These are phyloP conservation scores for Haemorhous mexicanus DNA, from an alignment of 2,113 vertebrate genomes.

Conservation along the genomic window DNA sequence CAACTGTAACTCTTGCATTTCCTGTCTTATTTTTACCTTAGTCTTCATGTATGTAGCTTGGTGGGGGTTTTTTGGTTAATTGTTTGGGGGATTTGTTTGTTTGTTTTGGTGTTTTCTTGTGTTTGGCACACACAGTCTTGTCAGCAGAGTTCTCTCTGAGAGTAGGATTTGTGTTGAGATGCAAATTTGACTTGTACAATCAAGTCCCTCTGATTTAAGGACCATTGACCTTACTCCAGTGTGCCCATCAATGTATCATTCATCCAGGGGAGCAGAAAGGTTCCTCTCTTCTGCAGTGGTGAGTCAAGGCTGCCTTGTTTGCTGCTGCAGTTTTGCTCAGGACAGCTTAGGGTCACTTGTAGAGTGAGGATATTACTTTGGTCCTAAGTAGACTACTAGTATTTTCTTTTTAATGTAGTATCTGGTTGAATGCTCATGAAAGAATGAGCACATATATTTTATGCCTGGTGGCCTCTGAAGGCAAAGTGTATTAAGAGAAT, in stretches of 20 bases:
- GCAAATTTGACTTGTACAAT: background rate
- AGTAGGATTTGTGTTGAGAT: background rate
- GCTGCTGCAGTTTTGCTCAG: background rate
- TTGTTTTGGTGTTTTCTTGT: background rate
- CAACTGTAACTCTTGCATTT: background rate
- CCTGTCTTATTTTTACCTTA: background rate
- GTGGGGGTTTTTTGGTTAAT: background rate
- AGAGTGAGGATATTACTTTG: background rate
- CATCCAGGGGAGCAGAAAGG: background rate
- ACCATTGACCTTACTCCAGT: background rate
- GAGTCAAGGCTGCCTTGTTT: conserved; percentile 9
- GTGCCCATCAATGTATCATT: background rate
- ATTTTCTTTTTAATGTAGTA: background rate
- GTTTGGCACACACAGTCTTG: background rate
- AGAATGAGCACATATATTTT: background rate
- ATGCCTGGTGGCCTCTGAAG: background rate
- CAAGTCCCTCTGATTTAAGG: background rate
- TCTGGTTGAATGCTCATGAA: background rate
- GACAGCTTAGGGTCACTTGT: background rate
- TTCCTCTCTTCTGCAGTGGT: background rate
- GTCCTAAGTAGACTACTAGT: background rate
- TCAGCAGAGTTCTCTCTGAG: background rate
- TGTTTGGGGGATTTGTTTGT: background rate
- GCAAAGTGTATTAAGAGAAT: conserved; percentile 7
- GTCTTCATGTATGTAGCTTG: background rate